Evolutionary conservation across 2,888 invertebrate species (phyloP).

Genomic region (Metellina segmentata): DNA sequence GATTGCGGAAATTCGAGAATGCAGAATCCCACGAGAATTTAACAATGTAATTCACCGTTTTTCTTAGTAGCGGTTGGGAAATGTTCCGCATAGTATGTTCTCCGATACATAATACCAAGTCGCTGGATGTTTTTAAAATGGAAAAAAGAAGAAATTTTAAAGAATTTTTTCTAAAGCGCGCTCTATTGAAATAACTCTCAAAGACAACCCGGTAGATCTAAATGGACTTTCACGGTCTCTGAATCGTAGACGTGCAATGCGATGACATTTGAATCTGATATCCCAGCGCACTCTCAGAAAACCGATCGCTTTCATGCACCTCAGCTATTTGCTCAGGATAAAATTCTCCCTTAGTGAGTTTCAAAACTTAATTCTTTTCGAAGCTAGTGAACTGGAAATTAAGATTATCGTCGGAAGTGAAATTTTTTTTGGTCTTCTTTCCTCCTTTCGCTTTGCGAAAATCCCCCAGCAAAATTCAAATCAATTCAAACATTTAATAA

Average conservation of each 20-base stretch:
- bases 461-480: conserved; percentile 42
- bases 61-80: background rate
- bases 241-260: background rate
- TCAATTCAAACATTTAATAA: conserved; percentile 64
- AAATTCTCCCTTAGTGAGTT: conserved; percentile 6
- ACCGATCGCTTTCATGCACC: conserved; percentile 5
- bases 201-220: background rate
- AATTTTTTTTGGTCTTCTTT: conserved; percentile 37
- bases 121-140: conserved; percentile 10
- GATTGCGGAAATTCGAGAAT: background rate
- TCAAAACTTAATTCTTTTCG: conserved; percentile 46
- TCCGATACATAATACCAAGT: background rate
- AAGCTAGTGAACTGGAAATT: conserved; percentile 42
- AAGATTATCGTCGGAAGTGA: conserved; percentile 49
- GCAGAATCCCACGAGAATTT: conserved; percentile 3
- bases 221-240: background rate
- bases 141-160: background rate
- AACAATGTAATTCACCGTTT: conserved; percentile 20
- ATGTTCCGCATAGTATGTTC: background rate
- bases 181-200: background rate
- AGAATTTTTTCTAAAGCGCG: background rate
- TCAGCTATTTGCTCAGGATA: conserved; percentile 8
- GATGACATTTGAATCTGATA: conserved; percentile 7
- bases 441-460: conserved; percentile 12
- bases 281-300: background rate